A percentile compares a stretch with the other conserved stretches of the same genome.
phyloP scores from a whole-genome alignment of 1,140 invertebrate genomes.

The Cotesia chilonis region DNA sequence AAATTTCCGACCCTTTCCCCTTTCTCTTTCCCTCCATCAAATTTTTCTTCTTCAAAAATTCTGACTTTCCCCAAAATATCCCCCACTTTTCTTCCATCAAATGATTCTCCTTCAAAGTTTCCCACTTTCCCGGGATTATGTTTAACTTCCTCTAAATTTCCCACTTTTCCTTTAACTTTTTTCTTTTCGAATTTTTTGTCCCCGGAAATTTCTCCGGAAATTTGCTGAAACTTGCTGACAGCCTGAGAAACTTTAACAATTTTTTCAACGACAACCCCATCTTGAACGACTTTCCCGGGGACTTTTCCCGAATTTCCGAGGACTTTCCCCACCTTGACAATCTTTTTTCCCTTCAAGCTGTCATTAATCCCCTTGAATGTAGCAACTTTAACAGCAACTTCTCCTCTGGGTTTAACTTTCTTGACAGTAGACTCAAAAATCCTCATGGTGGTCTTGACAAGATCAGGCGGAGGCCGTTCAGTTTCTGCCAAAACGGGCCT shows the following conservation, averaged over 20 bases:
- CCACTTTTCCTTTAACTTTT: too few relatives aligned
- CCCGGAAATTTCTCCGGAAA: constrained; percentile 45
- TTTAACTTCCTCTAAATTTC: too few relatives aligned
- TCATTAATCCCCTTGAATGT: constrained; percentile 74
- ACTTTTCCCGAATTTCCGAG: constrained; percentile 12
- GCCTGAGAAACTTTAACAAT: constrained; percentile 59
- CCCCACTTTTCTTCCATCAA: too few relatives aligned
- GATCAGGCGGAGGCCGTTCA: constrained; percentile 84
- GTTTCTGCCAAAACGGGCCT: constrained; percentile 78
- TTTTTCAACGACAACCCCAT: constrained; percentile 55
- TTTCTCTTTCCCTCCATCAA: too few relatives aligned
- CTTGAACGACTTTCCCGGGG: constrained; percentile 41
- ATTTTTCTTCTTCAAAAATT: too few relatives aligned
- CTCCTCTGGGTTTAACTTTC: constrained; percentile 68
- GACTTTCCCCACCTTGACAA: constrained; percentile 60
- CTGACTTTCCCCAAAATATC: too few relatives aligned
- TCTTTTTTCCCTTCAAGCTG: constrained; percentile 64
- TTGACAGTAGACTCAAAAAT: constrained; percentile 81
- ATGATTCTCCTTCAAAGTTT: too few relatives aligned
- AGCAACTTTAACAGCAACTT: constrained; percentile 73
- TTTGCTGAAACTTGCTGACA: constrained; percentile 62
- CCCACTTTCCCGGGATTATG: too few relatives aligned
- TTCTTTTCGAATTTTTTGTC: too few relatives aligned
- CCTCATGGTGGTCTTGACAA: constrained; percentile 83
- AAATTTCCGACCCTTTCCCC: too few relatives aligned